These are phyloP conservation scores for Gambusia holbrooki DNA, from an alignment of 2,113 vertebrate genomes.

Conservation along the genomic window DNA sequence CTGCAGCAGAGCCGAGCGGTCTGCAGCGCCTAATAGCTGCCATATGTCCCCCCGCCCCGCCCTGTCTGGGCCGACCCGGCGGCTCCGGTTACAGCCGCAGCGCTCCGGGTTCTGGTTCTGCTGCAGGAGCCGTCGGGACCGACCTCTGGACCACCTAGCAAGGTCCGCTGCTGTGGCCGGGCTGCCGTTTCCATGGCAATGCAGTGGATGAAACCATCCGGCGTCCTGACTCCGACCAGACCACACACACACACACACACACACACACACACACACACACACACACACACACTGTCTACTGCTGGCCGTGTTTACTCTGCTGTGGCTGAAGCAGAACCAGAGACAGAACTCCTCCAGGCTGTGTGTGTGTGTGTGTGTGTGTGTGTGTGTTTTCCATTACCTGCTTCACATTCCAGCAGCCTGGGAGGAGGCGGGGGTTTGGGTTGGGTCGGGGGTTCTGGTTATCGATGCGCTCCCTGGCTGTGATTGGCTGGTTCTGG, in stretches of 20 bases:
- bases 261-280: conserved; percentile 7
- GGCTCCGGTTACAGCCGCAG: no score
- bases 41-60: no score
- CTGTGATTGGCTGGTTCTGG: conserved; percentile 33
- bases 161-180: no score
- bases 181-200: no score
- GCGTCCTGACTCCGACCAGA: conserved; percentile 40
- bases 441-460: conserved; percentile 1
- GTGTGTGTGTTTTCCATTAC: conserved; percentile 44
- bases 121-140: no score
- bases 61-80: no score
- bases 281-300: conserved; percentile 4
- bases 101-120: no score
- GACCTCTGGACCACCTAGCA: no score
- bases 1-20: no score
- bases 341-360: neutral
- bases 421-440: neutral
- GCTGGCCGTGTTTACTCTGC: conserved; percentile 17
- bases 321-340: conserved; percentile 3
- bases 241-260: conserved; percentile 35
- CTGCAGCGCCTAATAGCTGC: no score
- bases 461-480: neutral
- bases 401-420: conserved; percentile 37
- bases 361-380: neutral
- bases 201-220: conserved; percentile 41